Conservation (phyloP, 2,797 vertebrate genomes). For the Cryptoprocta ferox region DNA sequence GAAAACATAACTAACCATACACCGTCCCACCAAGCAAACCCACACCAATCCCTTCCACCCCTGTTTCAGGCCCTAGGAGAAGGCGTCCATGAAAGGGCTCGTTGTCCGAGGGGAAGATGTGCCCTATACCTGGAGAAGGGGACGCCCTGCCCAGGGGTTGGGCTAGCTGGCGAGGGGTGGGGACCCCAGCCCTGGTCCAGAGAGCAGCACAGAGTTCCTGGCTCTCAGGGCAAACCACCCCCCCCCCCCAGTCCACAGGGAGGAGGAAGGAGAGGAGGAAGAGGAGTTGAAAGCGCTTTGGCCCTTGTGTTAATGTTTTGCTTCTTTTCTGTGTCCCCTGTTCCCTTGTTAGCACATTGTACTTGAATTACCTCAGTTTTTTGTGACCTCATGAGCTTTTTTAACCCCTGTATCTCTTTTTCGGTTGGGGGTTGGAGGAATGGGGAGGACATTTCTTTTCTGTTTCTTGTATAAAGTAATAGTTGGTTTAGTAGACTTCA, state of each 20-base stretch:
- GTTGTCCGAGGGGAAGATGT: background rate
- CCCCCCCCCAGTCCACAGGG: background rate
- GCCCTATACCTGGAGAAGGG: background rate
- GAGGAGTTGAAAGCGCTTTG: conserved; percentile 25
- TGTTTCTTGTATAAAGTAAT: conserved; percentile 60
- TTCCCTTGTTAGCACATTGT: conserved; percentile 92
- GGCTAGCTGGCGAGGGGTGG: background rate
- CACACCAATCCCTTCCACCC: background rate
- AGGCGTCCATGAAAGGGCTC: background rate
- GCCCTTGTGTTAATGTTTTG: conserved; percentile 52
- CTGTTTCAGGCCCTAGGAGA: background rate
- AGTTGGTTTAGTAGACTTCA: conserved; percentile 55
- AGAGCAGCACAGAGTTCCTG: background rate
- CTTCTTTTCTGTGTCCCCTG: conserved; percentile 81
- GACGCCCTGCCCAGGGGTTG: background rate
- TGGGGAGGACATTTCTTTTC: conserved; percentile 71
- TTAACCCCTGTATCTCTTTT: conserved; percentile 82
- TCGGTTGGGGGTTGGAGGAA: conserved; percentile 65
- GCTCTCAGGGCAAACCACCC: background rate
- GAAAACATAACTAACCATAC: background rate
- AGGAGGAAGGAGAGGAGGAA: background rate
- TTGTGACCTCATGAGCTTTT: conserved; percentile 97
- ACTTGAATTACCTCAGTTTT: conserved; percentile 99
- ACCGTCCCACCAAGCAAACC: background rate
- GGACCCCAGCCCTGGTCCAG: conserved; percentile 6